Evolutionary conservation across 2,888 invertebrate genomes (phyloP), one percentile per base, ranked within the genome.

Genomic region (Drosophila koepferae): DNA sequence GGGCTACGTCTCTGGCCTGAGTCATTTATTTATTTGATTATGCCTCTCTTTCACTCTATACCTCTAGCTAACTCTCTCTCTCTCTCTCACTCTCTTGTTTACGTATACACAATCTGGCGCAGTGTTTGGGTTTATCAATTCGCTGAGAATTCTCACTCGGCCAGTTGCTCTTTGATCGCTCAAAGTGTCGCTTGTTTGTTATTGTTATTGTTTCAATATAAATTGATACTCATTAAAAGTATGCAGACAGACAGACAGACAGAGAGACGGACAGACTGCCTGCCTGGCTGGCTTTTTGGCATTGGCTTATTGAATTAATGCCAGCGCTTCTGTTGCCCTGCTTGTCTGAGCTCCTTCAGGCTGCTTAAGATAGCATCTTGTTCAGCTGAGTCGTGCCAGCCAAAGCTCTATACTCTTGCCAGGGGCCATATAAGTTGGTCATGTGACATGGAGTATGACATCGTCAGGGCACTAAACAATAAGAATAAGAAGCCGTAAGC

Each of bases 361-460:
- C 81, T 70, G 77, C 79, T 81, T 82, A 68, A 82, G 86, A 87
- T 87, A 82, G 81, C 86, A 86, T 87, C 81, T 86, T 78, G 80
- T 84, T 80, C 65, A 76, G 69, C 69, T 53, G 62, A 64, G 72
- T 74, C 70, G 80, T 73, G 67, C 61, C 75, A 46, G 61, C 66
- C 58, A 54, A 59, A 44, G 53, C 8, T 23, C 8, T 18, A 28
- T 48, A 60, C 59, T 18, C 59, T 60, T 9, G 6, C 59, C 23
- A 5, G 18, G 28, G 38, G 28, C 38, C 9, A 6, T 40, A 48
- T 28, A 8, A 14, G 8, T 59, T n/a, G 10, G 23, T n/a, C 46
- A 36, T 36, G 43, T 10, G 28, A 31, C 16, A 5, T n/a, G 49
- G 10, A 4, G 10, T 6, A 4, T n/a, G 49, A 12, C 49, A 18